Evolutionary conservation across 2,797 vertebrate genomes (phyloP), one percentile per base, ranked within the genome.

Genomic region (Syngnathus acus): DNA sequence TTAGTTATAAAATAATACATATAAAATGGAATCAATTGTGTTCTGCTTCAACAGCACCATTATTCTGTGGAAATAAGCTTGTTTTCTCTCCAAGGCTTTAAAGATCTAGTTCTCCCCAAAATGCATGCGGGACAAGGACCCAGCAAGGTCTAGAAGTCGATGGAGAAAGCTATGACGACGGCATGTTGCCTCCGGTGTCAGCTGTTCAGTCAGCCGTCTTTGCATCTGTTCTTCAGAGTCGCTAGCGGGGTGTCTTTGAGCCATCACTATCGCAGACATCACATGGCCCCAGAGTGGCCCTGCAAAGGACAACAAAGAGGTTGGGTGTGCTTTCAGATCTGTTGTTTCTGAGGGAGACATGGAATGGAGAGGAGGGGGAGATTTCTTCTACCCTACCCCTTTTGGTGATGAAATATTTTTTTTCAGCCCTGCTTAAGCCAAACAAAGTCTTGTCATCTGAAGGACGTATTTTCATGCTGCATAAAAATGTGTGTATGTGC

Each of bases 251-350:
- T 1, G 72, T 80, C 83, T 86, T 85, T 85, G 86, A 87, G 80
- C 75, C 77, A 81, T 82, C 79, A 76, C 72, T 81, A 80, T 83
- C 71, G 69, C 77, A 66, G 78, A 80, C 80, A 84, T 88, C 79
- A 86, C 77, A 84, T 78, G 72, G 82, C 74, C 80, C 67, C 47
- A 42, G 74, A 78, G 75, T 83, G 67, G 71, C 57, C 47, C 72
- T 4, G 68, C 74, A 78, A 80, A 82, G 78, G 80, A 62, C 72
- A 68, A 84, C 70, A 78, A 82, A 82, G 65, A 62, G 72, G 38
- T 66, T 58, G 71, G 66, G 21, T 53, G 16, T 68, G 64, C 51
- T 66, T 75, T 86, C 64, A 79, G 72, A 85, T 85, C 64, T 72
- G 68, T 77, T 81, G 76, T 78, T 79, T 83, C 63, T 72, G 67